phyloP scores from a whole-genome alignment of 2,113 vertebrate species.

The Oxyura jamaicensis region DNA sequence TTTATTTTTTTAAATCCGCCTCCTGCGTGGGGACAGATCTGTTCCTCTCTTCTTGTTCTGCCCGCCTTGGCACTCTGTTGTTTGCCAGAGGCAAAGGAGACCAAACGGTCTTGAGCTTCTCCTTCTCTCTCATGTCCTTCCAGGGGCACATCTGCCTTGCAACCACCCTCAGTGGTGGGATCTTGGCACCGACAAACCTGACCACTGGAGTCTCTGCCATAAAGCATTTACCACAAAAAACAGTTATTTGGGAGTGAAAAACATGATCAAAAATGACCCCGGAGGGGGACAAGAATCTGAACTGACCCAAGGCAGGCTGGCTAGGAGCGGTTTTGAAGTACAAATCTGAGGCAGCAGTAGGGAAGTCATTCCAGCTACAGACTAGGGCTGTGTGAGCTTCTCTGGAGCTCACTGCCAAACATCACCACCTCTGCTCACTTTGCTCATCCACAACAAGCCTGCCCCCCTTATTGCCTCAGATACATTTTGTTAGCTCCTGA shows the following conservation, averaged over 20 bases:
- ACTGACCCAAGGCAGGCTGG: neutral
- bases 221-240: neutral
- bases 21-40: neutral
- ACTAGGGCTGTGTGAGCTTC: neutral
- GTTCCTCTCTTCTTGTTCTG: neutral
- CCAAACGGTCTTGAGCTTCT: neutral
- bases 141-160: neutral
- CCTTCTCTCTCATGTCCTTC: neutral
- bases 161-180: neutral
- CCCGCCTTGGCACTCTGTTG: neutral
- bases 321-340: neutral
- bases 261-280: neutral
- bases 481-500: neutral
- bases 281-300: neutral
- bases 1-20: too few species aligned
- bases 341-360: neutral
- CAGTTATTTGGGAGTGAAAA: neutral
- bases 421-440: neutral
- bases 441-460: neutral
- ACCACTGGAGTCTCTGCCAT: neutral
- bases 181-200: neutral
- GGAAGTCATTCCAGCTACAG: neutral
- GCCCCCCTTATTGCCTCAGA: neutral
- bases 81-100: neutral
- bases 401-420: neutral